Percentiles rank a stretch among this genome's conserved stretches.
These are phyloP conservation scores for Diglossa cyanea DNA, from an alignment of 2,797 vertebrate species.

Conservation along the genomic window DNA sequence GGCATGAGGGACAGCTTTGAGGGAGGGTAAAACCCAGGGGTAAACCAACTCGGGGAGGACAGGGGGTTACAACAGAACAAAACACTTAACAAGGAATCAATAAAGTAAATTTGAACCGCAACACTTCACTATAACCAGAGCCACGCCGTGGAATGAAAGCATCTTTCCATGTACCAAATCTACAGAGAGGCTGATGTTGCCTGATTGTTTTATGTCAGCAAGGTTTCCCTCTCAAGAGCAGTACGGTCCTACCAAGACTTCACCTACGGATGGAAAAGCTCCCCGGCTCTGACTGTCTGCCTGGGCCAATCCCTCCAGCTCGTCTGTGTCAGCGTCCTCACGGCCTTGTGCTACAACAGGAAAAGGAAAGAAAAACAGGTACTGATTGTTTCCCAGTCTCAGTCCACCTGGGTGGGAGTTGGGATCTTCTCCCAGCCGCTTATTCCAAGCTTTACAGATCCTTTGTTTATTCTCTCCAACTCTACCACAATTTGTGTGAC, in stretches of 20 bases:
- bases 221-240: background rate
- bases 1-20: background rate
- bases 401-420: background rate
- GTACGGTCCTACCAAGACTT: accelerated
- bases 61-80: background rate
- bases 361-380: background rate
- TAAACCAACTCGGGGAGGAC: background rate
- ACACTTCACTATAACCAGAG: background rate
- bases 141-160: background rate
- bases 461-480: background rate
- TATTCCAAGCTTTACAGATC: background rate
- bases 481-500: background rate
- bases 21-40: background rate
- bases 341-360: background rate
- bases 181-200: background rate
- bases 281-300: background rate
- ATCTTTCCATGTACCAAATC: accelerated
- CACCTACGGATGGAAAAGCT: background rate
- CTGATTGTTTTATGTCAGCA: accelerated
- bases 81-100: background rate
- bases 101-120: background rate
- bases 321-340: background rate
- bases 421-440: background rate
- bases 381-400: background rate
- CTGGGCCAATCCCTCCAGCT: background rate